Percentiles rank a stretch among this genome's conserved stretches.
These are phyloP conservation scores for Spheniscus humboldti DNA, from an alignment of 2,797 vertebrate species.

Conservation along the genomic window DNA sequence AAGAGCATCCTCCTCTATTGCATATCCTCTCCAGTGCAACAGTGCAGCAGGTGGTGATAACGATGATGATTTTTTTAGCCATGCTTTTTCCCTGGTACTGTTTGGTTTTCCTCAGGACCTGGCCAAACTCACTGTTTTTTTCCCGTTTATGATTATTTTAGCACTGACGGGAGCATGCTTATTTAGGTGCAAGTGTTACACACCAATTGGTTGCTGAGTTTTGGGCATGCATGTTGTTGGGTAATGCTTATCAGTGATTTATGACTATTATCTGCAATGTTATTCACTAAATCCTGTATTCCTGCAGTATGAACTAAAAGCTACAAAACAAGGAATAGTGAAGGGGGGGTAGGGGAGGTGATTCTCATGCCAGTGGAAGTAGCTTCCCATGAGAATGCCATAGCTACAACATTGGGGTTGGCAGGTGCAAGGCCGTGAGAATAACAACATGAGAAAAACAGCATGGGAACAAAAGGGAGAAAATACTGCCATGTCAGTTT, in stretches of 20 bases:
- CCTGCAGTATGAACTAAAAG: not conserved
- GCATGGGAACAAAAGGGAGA: not conserved
- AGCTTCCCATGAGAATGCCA: not conserved
- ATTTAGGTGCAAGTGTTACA: not conserved
- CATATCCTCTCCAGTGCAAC: not conserved
- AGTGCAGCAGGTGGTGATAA: not conserved
- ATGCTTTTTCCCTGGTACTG: not conserved
- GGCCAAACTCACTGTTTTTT: fast-evolving
- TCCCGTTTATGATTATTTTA: not conserved
- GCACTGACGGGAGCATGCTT: not conserved
- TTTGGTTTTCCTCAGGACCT: not conserved
- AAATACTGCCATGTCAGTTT: not conserved
- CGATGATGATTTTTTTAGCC: not conserved
- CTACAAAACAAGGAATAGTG: not conserved
- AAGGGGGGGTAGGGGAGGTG: fast-evolving
- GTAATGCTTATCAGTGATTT: not conserved
- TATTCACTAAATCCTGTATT: not conserved
- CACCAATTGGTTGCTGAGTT: not conserved
- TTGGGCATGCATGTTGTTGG: not conserved
- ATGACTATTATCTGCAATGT: not conserved
- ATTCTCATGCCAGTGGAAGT: not conserved
- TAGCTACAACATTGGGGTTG: not conserved
- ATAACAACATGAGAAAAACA: not conserved
- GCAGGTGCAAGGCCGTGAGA: not conserved
- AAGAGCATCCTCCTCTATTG: not conserved